phyloP scores from a whole-genome alignment of 2,797 vertebrate species.

The Anisognathus igniventris region DNA sequence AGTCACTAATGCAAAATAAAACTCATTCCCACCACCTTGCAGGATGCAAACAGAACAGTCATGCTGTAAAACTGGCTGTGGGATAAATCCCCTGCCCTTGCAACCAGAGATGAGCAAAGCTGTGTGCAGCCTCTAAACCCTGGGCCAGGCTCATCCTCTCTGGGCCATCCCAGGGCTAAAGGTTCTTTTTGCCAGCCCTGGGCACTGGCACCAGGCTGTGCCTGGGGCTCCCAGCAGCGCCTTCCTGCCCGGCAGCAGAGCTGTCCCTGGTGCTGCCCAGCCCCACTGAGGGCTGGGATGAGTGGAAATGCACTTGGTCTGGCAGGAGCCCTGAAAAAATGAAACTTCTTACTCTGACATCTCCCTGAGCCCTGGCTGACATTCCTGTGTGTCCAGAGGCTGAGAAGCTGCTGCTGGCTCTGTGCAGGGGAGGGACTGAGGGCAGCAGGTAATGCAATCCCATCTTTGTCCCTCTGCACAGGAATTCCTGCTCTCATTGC shows the following conservation, averaged over 20 bases:
- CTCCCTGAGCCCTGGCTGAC: fast-evolving
- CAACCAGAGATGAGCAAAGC: not conserved
- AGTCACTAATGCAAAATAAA: not conserved
- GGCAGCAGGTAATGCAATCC: not conserved
- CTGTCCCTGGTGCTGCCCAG: not conserved
- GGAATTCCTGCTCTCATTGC: fast-evolving
- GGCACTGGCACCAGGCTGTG: not conserved
- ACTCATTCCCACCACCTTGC: not conserved
- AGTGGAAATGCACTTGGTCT: not conserved
- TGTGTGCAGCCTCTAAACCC: not conserved
- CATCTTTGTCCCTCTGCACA: not conserved
- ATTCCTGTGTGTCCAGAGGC: fast-evolving
- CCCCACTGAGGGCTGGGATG: fast-evolving
- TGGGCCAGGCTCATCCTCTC: not conserved
- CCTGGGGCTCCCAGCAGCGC: not conserved
- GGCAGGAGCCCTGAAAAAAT: not conserved
- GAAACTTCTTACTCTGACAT: not conserved
- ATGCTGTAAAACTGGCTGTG: not conserved
- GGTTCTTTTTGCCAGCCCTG: not conserved
- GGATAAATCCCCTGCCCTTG: not conserved
- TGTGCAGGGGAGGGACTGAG: not conserved
- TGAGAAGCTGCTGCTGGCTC: not conserved
- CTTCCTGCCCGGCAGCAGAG: not conserved
- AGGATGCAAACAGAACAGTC: not conserved
- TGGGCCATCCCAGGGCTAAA: not conserved